Evolutionary conservation across 2,113 vertebrate species (phyloP).

Genomic region (Montifringilla adamsi): DNA sequence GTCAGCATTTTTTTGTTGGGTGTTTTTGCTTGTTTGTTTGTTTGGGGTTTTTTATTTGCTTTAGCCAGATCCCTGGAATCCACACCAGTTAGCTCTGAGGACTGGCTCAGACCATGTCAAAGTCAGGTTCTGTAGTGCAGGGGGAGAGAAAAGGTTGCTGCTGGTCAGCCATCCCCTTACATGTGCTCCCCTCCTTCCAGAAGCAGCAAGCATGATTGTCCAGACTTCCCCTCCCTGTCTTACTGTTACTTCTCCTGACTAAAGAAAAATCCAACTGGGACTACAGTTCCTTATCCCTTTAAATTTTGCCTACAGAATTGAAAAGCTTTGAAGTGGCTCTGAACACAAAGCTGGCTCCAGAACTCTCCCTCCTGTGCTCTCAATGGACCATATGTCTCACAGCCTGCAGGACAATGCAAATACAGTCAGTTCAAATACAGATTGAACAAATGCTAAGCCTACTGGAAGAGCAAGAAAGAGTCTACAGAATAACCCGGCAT

Average conservation of each 20-base stretch:
- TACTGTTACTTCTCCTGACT: background rate
- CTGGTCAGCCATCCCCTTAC: background rate
- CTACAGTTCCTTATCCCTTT: background rate
- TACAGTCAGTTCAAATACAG: background rate
- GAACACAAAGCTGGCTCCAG: constrained; percentile 3
- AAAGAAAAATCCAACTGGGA: background rate
- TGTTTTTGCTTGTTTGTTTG: background rate
- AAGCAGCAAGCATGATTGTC: background rate
- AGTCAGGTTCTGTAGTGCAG: background rate
- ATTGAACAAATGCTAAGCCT: background rate
- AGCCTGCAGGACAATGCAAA: constrained; percentile 20
- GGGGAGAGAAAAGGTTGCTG: background rate
- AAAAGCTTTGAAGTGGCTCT: background rate
- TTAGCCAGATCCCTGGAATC: background rate
- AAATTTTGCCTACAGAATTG: background rate
- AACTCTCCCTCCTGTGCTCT: background rate
- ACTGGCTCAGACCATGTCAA: background rate
- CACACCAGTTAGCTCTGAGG: background rate
- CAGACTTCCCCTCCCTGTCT: background rate
- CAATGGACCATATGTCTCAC: background rate
- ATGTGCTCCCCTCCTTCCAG: background rate
- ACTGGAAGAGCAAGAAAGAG: background rate
- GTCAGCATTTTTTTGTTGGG: too few species aligned
- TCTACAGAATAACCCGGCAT: background rate
- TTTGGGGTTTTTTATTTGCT: background rate